Evolutionary conservation across 2,113 vertebrate genomes (phyloP), one percentile per base, ranked within the genome.

Genomic region (Oncorhynchus kisutch): DNA sequence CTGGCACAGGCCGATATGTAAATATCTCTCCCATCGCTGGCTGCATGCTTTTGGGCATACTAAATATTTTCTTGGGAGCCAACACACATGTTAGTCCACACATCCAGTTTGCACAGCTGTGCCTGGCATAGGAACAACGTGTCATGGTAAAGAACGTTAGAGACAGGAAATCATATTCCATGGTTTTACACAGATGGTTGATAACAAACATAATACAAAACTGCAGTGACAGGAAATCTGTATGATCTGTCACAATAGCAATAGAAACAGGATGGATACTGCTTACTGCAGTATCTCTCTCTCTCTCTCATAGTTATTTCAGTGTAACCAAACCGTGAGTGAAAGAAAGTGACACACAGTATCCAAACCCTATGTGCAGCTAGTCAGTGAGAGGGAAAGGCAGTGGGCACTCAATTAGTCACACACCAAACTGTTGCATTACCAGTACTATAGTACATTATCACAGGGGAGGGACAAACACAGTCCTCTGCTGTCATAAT

Each of bases 351-450:
- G 49, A 39, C 34, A 49, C 2, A 16, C 49, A 51, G 49, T 51
- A 16, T 51, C 49, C 14, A 13, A 81, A 78, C 73, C 57, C 75
- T 39, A 39, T 39, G 2, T 9, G 22, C 74, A 34, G 86, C 76
- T 65, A 9, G 34, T 39, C 7, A 39, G 34, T 39, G 34, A 39
- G 34, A 72, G 79, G 20, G 31, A 20, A 51, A 71, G 16, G 82
- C 71, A 81, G 65, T 85, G 81, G 73, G 57, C 80, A 67, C 65
- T 74, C n/a, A 1, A 78, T 78, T 82, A 78, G 86, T 87, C 78
- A 84, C 83, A 14, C 77, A 79, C 81, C 74, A 78, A 76, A 72
- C 88, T 89, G 88, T 90, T 86, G 31, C 74, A 81, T 91, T 89
- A 83, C 81, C 84, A 82, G 11, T 20, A 12, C 11, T 5, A 18